A percentile compares a stretch with the other conserved stretches of the same genome.
These are phyloP conservation scores for Apogon talboti DNA, from an alignment of 2,797 vertebrate genomes.

Conservation along the genomic window DNA sequence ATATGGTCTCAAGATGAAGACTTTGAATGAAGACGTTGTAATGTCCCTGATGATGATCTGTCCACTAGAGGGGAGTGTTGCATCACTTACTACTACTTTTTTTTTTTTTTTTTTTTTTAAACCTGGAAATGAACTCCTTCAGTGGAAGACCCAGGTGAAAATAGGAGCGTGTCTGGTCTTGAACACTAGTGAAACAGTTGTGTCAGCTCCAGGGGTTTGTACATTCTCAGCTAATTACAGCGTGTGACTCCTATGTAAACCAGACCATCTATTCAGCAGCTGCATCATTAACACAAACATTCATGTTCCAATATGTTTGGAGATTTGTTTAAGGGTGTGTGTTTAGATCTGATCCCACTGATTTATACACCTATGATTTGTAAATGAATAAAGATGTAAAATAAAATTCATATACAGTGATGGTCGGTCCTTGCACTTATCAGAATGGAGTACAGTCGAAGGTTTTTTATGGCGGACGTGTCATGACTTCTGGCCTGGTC, in stretches of 20 bases:
- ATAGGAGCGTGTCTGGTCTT: conserved; percentile 1
- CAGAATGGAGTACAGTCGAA: no score
- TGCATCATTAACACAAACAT: not conserved
- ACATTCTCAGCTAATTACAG: not conserved
- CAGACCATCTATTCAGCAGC: not conserved
- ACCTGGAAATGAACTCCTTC: not conserved
- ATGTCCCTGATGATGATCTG: not conserved
- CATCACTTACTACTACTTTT: not conserved
- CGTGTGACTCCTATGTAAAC: not conserved
- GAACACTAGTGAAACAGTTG: conserved; percentile 1
- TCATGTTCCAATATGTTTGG: not conserved
- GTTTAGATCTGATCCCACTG: no score
- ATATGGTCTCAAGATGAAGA: not conserved
- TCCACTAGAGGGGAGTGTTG: conserved; percentile 49
- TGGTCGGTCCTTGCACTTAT: no score
- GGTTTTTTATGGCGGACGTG: no score
- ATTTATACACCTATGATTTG: no score
- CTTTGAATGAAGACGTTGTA: no score
- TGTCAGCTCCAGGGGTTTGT: not conserved
- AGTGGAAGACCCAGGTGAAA: not conserved
- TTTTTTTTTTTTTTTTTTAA: not conserved
- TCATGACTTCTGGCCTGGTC: no score
- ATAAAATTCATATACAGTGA: no score
- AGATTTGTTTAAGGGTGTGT: no score
- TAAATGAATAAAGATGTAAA: no score